A percentile compares a stretch with the other conserved stretches of the same genome.
phyloP scores from a whole-genome alignment of 2,797 vertebrate species.

The Pseudochromis fuscus region DNA sequence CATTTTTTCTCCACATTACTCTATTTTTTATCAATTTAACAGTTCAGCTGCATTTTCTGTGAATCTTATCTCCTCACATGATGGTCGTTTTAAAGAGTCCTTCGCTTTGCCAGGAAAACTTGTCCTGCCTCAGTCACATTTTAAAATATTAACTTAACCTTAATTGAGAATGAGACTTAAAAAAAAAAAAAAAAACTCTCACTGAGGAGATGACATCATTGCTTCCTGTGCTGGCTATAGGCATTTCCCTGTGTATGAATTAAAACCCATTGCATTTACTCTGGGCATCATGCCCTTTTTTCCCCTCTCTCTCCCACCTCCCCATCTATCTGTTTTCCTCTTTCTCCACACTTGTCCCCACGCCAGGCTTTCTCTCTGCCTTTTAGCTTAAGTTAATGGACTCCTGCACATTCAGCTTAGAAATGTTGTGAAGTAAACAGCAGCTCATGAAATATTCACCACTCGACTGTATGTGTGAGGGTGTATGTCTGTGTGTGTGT shows the following conservation, averaged over 20 bases:
- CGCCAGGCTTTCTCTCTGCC: constrained; percentile 47
- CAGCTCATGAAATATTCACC: constrained; percentile 82
- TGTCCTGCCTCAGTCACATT: no score
- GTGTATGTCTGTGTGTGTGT: constrained; percentile 23
- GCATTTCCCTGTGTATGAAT: constrained; percentile 23
- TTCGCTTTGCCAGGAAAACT: no score
- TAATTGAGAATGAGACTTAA: no score
- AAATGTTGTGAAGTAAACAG: constrained; percentile 77
- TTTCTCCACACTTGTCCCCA: constrained; percentile 27
- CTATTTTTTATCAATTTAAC: no score
- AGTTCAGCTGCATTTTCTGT: no score
- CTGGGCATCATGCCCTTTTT: constrained; percentile 41
- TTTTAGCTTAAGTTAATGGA: constrained; percentile 76
- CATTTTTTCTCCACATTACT: no score
- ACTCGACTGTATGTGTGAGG: constrained; percentile 34
- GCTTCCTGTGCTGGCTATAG: not conserved
- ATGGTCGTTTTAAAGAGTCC: no score
- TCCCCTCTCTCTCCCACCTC: constrained; percentile 47
- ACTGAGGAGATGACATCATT: constrained; percentile 29
- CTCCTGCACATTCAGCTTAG: constrained; percentile 65
- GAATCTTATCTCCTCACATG: no score
- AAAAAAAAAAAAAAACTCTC: no score
- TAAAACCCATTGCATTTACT: constrained; percentile 43
- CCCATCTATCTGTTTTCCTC: constrained; percentile 40
- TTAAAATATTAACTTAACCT: no score